Percentiles rank a stretch among this genome's conserved stretches.
Evolutionary conservation across 2,113 vertebrate genomes (phyloP).

Genomic region (Rhabdornis inornatus): DNA sequence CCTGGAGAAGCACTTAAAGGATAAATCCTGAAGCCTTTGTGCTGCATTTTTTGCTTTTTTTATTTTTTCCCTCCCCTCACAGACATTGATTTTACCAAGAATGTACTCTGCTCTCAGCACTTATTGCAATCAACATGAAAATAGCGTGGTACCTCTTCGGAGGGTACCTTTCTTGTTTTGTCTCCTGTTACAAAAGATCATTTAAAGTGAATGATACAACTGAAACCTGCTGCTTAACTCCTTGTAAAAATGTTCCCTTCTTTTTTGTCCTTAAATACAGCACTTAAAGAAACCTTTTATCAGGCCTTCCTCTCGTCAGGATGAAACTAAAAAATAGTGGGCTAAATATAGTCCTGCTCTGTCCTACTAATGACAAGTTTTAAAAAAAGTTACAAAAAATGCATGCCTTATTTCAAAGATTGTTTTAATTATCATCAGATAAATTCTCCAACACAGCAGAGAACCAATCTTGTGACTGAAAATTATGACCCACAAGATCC

Average conservation of each 20-base stretch:
- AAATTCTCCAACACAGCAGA: not conserved
- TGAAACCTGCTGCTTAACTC: slow-evolving; percentile 69
- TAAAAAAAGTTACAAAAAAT: not conserved
- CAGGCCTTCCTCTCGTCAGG: not conserved
- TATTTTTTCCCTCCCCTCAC: not conserved
- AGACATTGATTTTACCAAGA: slow-evolving; percentile 72
- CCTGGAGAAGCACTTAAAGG: slow-evolving; percentile 42
- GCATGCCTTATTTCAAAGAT: not conserved
- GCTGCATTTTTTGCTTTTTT: not conserved
- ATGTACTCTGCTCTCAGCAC: slow-evolving; percentile 50
- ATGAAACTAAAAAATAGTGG: not conserved
- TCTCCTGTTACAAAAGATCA: slow-evolving; percentile 66
- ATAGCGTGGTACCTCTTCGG: slow-evolving; percentile 51
- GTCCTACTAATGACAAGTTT: not conserved
- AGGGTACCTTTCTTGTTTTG: slow-evolving; percentile 62
- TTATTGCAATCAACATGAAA: slow-evolving; percentile 75
- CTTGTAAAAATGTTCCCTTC: slow-evolving; percentile 42
- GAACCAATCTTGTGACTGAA: not conserved
- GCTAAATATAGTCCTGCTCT: not conserved
- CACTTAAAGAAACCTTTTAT: not conserved
- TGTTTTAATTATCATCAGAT: not conserved
- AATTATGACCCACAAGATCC: not conserved
- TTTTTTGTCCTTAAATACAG: slow-evolving; percentile 27
- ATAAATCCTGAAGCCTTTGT: slow-evolving; percentile 63
- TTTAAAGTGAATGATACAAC: slow-evolving; percentile 67